A percentile compares a stretch with the other conserved stretches of the same genome.
These are phyloP conservation scores for Callyntrura sp. DNA, from an alignment of 2,888 invertebrate species.

Conservation along the genomic window DNA sequence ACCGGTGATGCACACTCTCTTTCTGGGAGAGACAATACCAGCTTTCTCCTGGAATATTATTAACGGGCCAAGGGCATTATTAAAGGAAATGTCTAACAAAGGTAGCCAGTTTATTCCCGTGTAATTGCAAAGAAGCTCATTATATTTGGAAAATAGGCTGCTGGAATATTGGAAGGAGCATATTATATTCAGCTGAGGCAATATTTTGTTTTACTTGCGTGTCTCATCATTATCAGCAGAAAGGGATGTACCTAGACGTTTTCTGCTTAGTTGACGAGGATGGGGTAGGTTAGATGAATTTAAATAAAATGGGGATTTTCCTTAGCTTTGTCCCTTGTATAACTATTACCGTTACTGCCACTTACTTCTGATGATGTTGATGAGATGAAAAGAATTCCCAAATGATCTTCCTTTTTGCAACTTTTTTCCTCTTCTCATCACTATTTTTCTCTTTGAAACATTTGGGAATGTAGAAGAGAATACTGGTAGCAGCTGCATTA, in stretches of 20 bases:
- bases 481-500: neutral
- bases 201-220: neutral
- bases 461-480: neutral
- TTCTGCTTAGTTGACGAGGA: no score
- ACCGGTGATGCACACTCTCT: neutral
- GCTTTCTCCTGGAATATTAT: slow-evolving; percentile 24
- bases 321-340: no score
- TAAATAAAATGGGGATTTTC: neutral
- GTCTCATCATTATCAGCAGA: neutral
- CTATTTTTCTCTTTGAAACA: slow-evolving; percentile 34
- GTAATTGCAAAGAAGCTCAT: no score
- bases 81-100: neutral
- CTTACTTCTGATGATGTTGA: slow-evolving; percentile 48
- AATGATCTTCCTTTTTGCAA: slow-evolving; percentile 49
- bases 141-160: no score
- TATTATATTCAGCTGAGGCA: neutral
- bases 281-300: neutral
- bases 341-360: no score
- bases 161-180: no score
- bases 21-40: slow-evolving; percentile 15
- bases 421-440: neutral
- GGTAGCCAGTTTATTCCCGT: no score
- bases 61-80: neutral
- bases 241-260: neutral
- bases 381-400: slow-evolving; percentile 69